A percentile compares a stretch with the other conserved stretches of the same genome.
Conservation (phyloP, 2,888 invertebrate species). For the Lysandra coridon region DNA sequence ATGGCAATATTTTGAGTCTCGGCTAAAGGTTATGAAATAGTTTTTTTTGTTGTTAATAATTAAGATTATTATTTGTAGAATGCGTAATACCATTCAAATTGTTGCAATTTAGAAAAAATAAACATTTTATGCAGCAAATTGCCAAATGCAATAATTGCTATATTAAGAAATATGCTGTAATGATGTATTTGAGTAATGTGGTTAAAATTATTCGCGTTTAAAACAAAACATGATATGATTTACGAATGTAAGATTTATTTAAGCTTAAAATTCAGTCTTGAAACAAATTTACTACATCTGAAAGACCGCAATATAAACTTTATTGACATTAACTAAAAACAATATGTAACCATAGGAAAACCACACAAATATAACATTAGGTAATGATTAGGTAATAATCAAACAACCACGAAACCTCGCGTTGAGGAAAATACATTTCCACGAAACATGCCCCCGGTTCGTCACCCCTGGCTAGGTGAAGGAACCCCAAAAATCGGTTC, state of each 20-base stretch:
- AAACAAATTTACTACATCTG: not conserved
- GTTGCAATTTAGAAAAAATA: no score
- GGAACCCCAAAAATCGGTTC: conserved; percentile 47
- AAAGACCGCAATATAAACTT: not conserved
- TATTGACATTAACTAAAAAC: not conserved
- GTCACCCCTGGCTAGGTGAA: conserved; percentile 49
- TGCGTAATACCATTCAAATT: no score
- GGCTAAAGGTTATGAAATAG: no score
- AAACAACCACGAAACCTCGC: not conserved
- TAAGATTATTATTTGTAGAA: no score
- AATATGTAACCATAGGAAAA: not conserved
- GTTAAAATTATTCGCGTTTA: no score
- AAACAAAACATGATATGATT: no score
- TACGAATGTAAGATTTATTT: not conserved
- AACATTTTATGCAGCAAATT: no score
- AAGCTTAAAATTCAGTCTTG: not conserved
- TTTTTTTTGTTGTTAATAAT: no score
- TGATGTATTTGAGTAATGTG: no score
- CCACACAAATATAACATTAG: not conserved
- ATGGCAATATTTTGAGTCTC: no score
- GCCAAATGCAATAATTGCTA: no score
- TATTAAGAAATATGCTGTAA: no score
- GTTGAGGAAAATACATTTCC: not conserved
- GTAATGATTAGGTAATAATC: not conserved
- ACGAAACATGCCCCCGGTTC: conserved; percentile 27